phyloP scores from a whole-genome alignment of 2,113 vertebrate genomes.

The Peromyscus leucopus region DNA sequence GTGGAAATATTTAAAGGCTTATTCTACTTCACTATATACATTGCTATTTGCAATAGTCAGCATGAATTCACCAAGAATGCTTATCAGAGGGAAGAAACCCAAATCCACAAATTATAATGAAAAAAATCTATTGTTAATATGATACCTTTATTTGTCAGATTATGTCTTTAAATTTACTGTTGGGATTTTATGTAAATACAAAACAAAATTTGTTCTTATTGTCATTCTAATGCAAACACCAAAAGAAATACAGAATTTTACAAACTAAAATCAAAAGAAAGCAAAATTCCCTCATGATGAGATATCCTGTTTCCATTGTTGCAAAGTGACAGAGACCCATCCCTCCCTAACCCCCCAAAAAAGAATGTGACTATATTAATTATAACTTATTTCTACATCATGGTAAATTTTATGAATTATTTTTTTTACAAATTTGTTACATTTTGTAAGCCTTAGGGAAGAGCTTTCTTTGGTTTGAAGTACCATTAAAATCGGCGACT shows the following conservation, averaged over 20 bases:
- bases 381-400: not conserved
- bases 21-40: not conserved
- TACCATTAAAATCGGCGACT: constrained; percentile 47
- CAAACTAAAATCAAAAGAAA: constrained; percentile 52
- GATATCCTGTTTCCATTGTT: constrained; percentile 2
- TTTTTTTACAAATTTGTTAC: constrained; percentile 51
- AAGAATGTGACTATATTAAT: not conserved
- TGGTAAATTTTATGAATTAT: constrained; percentile 22
- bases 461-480: constrained; percentile 52
- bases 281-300: constrained; percentile 56
- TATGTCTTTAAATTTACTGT: not conserved
- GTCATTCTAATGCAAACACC: constrained; percentile 8
- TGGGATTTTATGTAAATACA: constrained; percentile 17
- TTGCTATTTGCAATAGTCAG: not conserved
- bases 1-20: not conserved
- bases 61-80: not conserved
- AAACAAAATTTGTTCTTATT: constrained; percentile 53
- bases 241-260: constrained; percentile 44
- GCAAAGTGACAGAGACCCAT: not conserved
- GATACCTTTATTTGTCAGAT: not conserved
- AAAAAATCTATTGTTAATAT: not conserved
- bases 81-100: not conserved
- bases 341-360: not conserved
- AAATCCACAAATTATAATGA: not conserved
- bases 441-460: constrained; percentile 51